Conservation (phyloP, 2,113 vertebrate species). For the Columbina picui region DNA sequence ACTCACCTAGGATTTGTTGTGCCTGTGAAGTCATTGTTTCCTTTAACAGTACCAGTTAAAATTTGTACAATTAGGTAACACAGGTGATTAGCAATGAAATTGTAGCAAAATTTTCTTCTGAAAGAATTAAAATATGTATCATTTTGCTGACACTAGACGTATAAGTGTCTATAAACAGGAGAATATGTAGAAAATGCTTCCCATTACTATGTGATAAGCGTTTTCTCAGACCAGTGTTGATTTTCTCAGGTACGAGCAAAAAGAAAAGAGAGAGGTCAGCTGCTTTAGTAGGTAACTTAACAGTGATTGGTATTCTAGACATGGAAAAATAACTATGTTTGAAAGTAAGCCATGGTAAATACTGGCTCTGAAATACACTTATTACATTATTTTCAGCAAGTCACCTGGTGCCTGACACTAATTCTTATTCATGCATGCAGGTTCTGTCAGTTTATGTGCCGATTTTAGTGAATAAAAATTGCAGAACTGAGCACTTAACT, state of each 20-base stretch:
- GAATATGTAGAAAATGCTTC: not conserved
- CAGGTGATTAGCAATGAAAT: accelerated
- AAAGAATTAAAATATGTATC: not conserved
- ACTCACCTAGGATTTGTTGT: not conserved
- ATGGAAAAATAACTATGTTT: not conserved
- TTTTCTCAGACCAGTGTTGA: not conserved
- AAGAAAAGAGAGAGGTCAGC: not conserved
- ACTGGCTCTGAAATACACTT: not conserved
- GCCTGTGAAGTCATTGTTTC: not conserved
- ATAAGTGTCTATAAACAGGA: not conserved
- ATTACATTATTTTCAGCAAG: not conserved
- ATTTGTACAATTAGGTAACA: not conserved
- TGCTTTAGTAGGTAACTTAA: not conserved
- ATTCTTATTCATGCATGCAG: not conserved
- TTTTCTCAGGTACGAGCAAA: not conserved
- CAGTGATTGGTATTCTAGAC: not conserved
- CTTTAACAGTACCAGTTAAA: not conserved
- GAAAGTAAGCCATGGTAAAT: not conserved
- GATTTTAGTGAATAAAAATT: conserved; percentile 14
- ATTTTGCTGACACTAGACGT: not conserved
- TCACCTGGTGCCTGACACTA: not conserved
- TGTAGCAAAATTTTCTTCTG: not conserved
- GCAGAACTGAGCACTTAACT: conserved; percentile 19
- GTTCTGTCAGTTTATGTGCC: conserved; percentile 3
- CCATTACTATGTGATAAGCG: not conserved